Percentiles rank a stretch among this genome's conserved stretches.
phyloP scores from a whole-genome alignment of 2,113 vertebrate genomes.

The Hypocryptadius cinnamomeus region DNA sequence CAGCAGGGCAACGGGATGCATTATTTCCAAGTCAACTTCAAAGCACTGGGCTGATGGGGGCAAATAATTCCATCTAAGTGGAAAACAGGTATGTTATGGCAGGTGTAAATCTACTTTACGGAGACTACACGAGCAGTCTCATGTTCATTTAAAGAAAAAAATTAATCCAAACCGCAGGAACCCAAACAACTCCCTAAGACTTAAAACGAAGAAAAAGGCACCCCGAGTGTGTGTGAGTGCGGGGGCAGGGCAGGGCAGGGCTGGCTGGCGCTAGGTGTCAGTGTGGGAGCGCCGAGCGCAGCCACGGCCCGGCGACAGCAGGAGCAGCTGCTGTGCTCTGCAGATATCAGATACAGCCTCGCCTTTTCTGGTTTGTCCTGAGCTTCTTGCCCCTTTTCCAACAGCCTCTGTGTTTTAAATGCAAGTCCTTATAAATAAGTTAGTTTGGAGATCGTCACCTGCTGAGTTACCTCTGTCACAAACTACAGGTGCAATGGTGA shows the following conservation, averaged over 20 bases:
- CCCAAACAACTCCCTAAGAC: fast-evolving
- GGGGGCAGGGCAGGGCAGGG: not conserved
- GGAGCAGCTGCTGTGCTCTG: fast-evolving
- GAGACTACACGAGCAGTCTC: not conserved
- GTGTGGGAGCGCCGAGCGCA: not conserved
- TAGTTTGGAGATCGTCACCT: no score
- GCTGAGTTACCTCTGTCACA: not conserved
- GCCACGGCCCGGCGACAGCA: not conserved
- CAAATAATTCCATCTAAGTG: not conserved
- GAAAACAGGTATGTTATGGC: fast-evolving
- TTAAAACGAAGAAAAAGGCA: fast-evolving
- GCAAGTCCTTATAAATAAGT: no score
- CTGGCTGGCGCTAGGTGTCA: not conserved
- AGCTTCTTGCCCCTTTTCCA: not conserved
- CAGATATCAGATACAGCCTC: fast-evolving
- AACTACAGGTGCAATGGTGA: no score
- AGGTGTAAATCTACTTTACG: not conserved
- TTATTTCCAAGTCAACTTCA: not conserved
- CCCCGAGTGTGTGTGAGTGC: fast-evolving
- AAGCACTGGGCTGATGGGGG: not conserved
- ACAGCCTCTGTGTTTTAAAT: not conserved
- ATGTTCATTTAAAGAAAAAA: not conserved
- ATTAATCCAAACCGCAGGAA: fast-evolving
- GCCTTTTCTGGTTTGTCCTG: fast-evolving
- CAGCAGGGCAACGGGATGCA: fast-evolving